These are phyloP conservation scores for Agriopis aurantiaria DNA, from an alignment of 2,888 invertebrate genomes.

Conservation along the genomic window DNA sequence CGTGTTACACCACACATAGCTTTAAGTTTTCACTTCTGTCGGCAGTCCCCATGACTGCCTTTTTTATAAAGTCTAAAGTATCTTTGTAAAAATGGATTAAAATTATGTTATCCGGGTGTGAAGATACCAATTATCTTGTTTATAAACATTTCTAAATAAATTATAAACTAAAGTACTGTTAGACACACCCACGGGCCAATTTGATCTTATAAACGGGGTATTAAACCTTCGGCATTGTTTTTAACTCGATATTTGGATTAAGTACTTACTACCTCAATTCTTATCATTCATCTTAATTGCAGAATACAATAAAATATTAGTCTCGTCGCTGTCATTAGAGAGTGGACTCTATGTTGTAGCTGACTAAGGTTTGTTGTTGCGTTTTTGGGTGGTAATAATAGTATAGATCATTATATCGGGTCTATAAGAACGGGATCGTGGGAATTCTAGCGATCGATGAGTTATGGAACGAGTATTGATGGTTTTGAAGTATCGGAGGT, in stretches of 20 bases:
- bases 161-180: slow-evolving; percentile 59
- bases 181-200: slow-evolving; percentile 71
- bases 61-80: no score
- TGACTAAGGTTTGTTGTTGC: slow-evolving; percentile 65
- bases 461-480: slow-evolving; percentile 63
- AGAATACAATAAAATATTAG: slow-evolving; percentile 85
- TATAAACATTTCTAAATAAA: slow-evolving; percentile 61
- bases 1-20: no score
- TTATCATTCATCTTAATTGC: slow-evolving; percentile 87
- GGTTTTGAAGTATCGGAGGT: slow-evolving; percentile 39
- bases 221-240: slow-evolving; percentile 69
- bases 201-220: slow-evolving; percentile 71
- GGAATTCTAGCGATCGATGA: slow-evolving; percentile 78
- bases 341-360: slow-evolving; percentile 58
- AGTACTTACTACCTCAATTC: slow-evolving; percentile 82
- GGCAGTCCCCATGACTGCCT: no score
- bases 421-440: slow-evolving; percentile 84
- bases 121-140: slow-evolving; percentile 51
- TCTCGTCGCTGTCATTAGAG: slow-evolving; percentile 56
- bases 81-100: not conserved
- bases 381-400: slow-evolving; percentile 66
- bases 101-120: slow-evolving; percentile 43
- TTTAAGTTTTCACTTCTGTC: no score
- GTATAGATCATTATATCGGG: slow-evolving; percentile 78
- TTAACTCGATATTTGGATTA: slow-evolving; percentile 84